Evolutionary conservation across 2,113 vertebrate species (phyloP), one percentile per base, ranked within the genome.

Genomic region (Caranx melampygus): DNA sequence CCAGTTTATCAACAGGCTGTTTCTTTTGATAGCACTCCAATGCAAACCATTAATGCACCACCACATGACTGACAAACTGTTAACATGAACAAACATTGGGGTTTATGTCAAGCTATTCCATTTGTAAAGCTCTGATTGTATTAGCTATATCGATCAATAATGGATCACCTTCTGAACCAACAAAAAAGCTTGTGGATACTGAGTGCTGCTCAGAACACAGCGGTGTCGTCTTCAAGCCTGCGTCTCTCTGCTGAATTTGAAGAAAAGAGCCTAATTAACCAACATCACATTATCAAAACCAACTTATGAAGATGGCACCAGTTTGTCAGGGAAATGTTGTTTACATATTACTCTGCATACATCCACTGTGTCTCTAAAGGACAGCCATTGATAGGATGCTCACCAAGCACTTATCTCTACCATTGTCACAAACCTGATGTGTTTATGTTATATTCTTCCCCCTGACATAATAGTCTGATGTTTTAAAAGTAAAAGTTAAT

Each of bases 311-410:
- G 44, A 37, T 65, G 34, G 44, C 26, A 42, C 37, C 9, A 40
- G 34, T 70, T 63, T 42, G 5, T 71, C n/a, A 31, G 42, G 1
- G 26, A 11, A 49, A 42, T n/a, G 34, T 34, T 26, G 26, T 26
- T 26, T 26, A 45, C 34, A 62, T 60, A 11, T 26, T 55, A 18
- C 20, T 72, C 31, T 73, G 61, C 47, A 47, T 58, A 12, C 9
- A 64, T 70, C 4, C 47, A 70, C 58, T 5, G 21, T 21, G n/a
- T 61, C 65, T 66, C 55, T 59, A 63, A 65, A 75, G 58, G 64
- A 11, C 13, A 63, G 37, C 10, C 14, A 37, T 63, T 44, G 33
- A 63, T 18, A 35, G 8, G 15, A 21, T 51, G 11, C 26, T 37
- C 26, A 68, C 45, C 74, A 52, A 75, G 4, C 61, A 54, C 9